Evolutionary conservation across 2,888 invertebrate genomes (phyloP).

Genomic region (Lamellibrachia satsuma): DNA sequence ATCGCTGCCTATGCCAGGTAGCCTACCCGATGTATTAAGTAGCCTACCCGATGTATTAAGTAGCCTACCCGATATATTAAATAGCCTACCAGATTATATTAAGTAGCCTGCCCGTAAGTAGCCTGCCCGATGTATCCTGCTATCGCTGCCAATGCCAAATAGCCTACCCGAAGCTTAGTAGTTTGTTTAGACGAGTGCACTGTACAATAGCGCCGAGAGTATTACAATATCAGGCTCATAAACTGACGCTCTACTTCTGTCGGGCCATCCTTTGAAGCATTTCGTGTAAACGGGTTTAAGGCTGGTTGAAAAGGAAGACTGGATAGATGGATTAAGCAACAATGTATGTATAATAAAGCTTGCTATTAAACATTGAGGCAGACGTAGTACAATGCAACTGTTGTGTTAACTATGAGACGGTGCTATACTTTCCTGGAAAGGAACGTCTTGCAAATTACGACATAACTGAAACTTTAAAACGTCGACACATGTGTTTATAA

Average conservation of each 20-base stretch:
- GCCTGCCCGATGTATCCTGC: too few species aligned
- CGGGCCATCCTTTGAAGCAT: background rate
- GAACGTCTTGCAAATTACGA: background rate
- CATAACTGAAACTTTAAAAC: background rate
- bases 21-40: too few species aligned
- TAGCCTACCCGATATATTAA: too few species aligned
- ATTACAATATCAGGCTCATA: background rate
- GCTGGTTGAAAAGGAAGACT: background rate
- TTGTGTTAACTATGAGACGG: too few species aligned
- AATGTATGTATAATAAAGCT: background rate
- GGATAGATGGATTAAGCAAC: background rate
- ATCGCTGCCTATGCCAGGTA: too few species aligned
- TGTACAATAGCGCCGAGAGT: background rate
- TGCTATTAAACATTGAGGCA: background rate
- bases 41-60: too few species aligned
- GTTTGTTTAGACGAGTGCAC: too few species aligned
- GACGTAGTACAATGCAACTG: too few species aligned
- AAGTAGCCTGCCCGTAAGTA: too few species aligned
- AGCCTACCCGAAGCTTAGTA: too few species aligned
- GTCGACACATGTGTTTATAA: rapidly evolving
- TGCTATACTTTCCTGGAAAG: too few species aligned
- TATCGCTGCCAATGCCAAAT: too few species aligned
- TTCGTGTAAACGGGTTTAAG: background rate
- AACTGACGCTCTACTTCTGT: background rate
- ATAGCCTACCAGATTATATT: rapidly evolving